Evolutionary conservation across 2,888 invertebrate species (phyloP).

Genomic region (Polyommatus iphigenia): DNA sequence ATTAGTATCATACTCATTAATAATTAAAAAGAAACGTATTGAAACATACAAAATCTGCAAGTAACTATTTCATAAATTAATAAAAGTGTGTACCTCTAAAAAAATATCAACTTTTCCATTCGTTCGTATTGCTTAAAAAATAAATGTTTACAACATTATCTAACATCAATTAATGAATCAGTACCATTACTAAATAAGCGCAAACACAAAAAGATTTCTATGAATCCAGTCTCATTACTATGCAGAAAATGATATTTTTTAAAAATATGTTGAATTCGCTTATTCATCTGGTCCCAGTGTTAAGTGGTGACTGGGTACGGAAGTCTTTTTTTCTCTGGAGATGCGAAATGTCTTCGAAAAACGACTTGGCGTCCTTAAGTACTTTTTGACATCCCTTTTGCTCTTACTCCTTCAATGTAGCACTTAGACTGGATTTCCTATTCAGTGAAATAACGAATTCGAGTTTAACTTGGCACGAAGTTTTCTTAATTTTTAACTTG

Average conservation of each 20-base stretch:
- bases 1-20: too few species aligned
- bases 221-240: constrained; percentile 5
- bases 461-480: constrained; percentile 26
- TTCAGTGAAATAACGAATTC: constrained; percentile 30
- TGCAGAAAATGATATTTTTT: constrained; percentile 8
- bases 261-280: constrained; percentile 46
- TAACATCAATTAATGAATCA: not conserved
- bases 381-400: constrained; percentile 65
- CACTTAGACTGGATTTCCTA: constrained; percentile 50
- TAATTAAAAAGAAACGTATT: too few species aligned
- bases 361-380: constrained; percentile 69
- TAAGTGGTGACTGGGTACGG: constrained; percentile 70
- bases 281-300: constrained; percentile 58
- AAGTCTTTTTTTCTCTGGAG: constrained; percentile 68
- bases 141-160: not conserved
- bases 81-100: too few species aligned
- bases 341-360: constrained; percentile 74
- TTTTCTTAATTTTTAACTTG: constrained; percentile 40
- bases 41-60: too few species aligned
- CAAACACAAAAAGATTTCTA: constrained; percentile 21
- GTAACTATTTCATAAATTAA: too few species aligned
- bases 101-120: too few species aligned
- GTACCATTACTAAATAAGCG: not conserved
- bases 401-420: constrained; percentile 55
- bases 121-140: not conserved